Conservation (phyloP, 2,797 vertebrate species). For the Periophthalmus magnuspinnatus region DNA sequence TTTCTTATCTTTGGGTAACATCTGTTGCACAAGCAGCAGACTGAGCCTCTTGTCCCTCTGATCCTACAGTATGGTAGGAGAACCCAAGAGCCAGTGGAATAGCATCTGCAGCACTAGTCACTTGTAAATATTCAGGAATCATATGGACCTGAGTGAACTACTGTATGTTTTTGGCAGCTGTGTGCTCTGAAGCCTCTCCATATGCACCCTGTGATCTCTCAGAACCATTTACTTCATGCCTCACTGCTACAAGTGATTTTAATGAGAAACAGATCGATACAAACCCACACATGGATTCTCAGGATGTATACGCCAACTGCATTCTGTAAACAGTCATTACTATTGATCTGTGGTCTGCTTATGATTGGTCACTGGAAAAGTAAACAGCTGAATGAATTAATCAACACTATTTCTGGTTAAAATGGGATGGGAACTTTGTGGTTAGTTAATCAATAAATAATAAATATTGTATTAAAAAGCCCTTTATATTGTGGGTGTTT, state of each 20-base stretch:
- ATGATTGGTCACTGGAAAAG: background rate
- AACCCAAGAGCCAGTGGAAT: too few species aligned
- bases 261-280: background rate
- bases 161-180: too few species aligned
- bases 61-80: too few species aligned
- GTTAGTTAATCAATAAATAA: background rate
- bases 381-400: background rate
- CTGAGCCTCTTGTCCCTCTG: too few species aligned
- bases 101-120: too few species aligned
- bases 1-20: too few species aligned
- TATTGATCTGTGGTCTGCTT: background rate
- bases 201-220: background rate
- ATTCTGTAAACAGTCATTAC: constrained; percentile 2
- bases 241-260: background rate
- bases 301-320: background rate
- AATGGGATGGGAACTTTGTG: background rate
- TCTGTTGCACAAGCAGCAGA: too few species aligned
- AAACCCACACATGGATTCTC: background rate
- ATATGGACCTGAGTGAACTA: too few species aligned
- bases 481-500: too few species aligned
- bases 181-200: too few species aligned
- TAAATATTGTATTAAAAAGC: too few species aligned
- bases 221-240: background rate
- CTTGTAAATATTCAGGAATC: too few species aligned
- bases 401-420: background rate